phyloP scores from a whole-genome alignment of 37 sponge, comb jelly and placozoan species.

The Ianthella basta region DNA sequence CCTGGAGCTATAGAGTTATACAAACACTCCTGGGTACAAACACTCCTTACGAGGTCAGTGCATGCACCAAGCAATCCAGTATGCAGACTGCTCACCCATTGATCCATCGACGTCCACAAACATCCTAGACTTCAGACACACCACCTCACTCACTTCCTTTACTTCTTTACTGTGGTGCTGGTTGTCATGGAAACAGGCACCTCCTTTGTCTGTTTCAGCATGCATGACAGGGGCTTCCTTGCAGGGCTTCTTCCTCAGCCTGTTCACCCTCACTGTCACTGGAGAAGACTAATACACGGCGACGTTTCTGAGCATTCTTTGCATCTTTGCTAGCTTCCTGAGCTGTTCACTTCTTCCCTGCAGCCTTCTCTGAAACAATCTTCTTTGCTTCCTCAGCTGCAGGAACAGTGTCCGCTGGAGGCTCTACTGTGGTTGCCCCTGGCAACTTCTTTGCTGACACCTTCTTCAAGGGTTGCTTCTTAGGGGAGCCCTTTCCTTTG shows the following conservation, averaged over 20 bases:
- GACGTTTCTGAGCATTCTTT: background rate
- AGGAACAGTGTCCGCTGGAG: no score
- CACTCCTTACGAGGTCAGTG: no score
- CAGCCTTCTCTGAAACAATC: no score
- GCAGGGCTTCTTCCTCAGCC: background rate
- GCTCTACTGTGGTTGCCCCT: no score
- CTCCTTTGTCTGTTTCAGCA: background rate
- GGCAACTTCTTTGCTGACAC: no score
- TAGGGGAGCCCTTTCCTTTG: no score
- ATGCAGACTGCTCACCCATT: conserved; percentile 45
- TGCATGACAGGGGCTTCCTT: background rate
- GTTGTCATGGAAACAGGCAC: no score
- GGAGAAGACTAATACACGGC: background rate
- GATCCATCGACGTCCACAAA: conserved; percentile 65
- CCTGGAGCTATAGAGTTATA: no score
- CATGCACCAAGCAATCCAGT: background rate
- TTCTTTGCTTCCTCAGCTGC: no score
- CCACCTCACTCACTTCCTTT: conserved; percentile 55
- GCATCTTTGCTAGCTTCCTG: no score
- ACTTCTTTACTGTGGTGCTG: conserved; percentile 21
- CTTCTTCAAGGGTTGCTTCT: no score
- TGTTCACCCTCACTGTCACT: conserved; percentile 13
- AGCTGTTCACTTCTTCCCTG: background rate
- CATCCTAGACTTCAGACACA: conserved; percentile 68
- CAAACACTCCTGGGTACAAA: no score